Evolutionary conservation across 1,140 invertebrate genomes (phyloP).

Genomic region (Dysdera silvatica): DNA sequence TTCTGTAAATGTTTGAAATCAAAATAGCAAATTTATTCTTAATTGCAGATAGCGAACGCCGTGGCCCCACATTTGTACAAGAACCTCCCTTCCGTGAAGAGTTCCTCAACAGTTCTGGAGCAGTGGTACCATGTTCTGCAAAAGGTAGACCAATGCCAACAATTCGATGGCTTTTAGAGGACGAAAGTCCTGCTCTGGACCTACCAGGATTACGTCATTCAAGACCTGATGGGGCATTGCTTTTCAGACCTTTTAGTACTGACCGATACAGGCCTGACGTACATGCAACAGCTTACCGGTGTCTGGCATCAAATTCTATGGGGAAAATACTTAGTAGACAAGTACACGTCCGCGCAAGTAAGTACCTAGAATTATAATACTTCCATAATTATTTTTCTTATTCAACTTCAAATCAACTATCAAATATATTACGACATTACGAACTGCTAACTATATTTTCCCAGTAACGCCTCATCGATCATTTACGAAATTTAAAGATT

Average conservation of each 20-base stretch:
- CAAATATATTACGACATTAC: too few species aligned
- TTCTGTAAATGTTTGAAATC: too few species aligned
- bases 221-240: constrained; percentile 45
- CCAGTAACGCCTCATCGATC: too few species aligned
- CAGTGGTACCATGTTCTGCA: constrained; percentile 52
- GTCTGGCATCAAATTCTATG: constrained; percentile 65
- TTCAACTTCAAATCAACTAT: too few species aligned
- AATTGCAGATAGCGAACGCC: constrained; percentile 2
- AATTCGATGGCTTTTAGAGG: constrained; percentile 44
- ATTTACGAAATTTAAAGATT: too few species aligned
- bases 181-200: constrained; percentile 39
- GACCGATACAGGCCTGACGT: constrained; percentile 38
- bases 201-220: constrained; percentile 41
- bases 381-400: too few species aligned
- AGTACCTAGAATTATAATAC: too few species aligned
- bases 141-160: constrained; percentile 45
- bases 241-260: constrained; percentile 44
- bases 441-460: too few species aligned
- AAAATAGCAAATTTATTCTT: too few species aligned
- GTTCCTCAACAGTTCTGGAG: constrained; percentile 45
- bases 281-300: constrained; percentile 49
- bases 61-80: constrained; percentile 41
- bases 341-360: constrained; percentile 71
- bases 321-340: constrained; percentile 69
- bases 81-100: constrained; percentile 42